Percentiles rank a stretch among this genome's conserved stretches.
Conservation (phyloP, 2,888 invertebrate genomes). For the Teleiodes luculella region DNA sequence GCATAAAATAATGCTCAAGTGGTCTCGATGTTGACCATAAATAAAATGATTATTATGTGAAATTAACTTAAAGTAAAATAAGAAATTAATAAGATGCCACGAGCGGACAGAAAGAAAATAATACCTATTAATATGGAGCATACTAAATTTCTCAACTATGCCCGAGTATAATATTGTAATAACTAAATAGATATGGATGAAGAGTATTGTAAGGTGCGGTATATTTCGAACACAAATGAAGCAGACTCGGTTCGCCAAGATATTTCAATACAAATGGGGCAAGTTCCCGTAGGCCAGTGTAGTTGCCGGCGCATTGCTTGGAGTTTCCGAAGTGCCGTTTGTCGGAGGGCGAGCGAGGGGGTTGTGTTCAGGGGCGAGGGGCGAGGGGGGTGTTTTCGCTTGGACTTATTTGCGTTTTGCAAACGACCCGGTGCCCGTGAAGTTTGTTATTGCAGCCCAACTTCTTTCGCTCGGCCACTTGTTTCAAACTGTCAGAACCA, state of each 20-base stretch:
- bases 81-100: too few species aligned
- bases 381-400: neutral
- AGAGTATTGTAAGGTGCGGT: neutral
- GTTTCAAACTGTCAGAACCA: neutral
- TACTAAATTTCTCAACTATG: too few species aligned
- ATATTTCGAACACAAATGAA: slow-evolving; percentile 3
- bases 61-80: too few species aligned
- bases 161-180: neutral
- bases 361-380: neutral
- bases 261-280: slow-evolving; percentile 8
- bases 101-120: too few species aligned
- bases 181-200: too few species aligned
- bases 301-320: slow-evolving; percentile 1
- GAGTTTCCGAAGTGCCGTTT: slow-evolving; percentile 6
- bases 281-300: slow-evolving; percentile 2
- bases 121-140: too few species aligned
- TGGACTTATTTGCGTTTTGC: neutral
- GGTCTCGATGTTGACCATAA: too few species aligned
- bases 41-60: too few species aligned
- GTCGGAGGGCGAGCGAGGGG: neutral
- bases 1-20: too few species aligned
- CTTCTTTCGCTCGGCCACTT: neutral
- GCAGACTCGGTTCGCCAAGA: slow-evolving; percentile 3
- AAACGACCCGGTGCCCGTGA: neutral
- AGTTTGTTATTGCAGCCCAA: neutral